Base-by-base conservation (phyloP, 2,797 vertebrate genomes). In the Gobio occitaniae region DNA sequence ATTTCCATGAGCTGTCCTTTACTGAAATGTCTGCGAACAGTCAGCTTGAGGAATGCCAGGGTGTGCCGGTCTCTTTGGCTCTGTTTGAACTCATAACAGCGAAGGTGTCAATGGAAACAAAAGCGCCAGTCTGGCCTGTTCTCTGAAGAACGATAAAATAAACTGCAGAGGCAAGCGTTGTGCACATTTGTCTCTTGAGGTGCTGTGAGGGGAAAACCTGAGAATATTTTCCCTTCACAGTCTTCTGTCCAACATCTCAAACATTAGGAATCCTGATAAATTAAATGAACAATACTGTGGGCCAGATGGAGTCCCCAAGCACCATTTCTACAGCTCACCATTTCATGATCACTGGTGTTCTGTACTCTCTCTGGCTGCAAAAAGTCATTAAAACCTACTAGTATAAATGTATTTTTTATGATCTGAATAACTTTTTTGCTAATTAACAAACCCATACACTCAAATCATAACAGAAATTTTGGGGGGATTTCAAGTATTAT, bases 1-100 rank as follows among this genome's bases (percentile, higher is more conserved):
- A 48, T 90, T 92, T 91, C 88, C 86, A 70, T 80, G 56, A 89
- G 83, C 56, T 79, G 50, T 90, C 88, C 86, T 75, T 87, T 36
- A 44, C 79, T 88, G 81, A 86, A 84, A 54, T 19, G 41, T 82
- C 65, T 79, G 80, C 65, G 66, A 84, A 86, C 54, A 70, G 70
- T 79, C 54, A 85, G 78, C 48, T 84, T 89, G 84, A 70, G 80
- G 79, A 86, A 76, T 75, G 86, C 85, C 50, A 86, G 85, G 89
- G 91, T 74, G 88, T 85, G 91, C 82, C 84, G 77, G 12, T 47
- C 76, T 85, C 61, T 87, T 48, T 80, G 87, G 86, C 84, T 79
- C 75, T 16, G 86, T 75, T 65, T 80, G 48, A 87, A 44, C 78
- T 82, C 78, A 70, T 65, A 80, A 86, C 79, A 61, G 66, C 50